phyloP scores from a whole-genome alignment of 2,113 vertebrate genomes.

The Dasypus novemcinctus region DNA sequence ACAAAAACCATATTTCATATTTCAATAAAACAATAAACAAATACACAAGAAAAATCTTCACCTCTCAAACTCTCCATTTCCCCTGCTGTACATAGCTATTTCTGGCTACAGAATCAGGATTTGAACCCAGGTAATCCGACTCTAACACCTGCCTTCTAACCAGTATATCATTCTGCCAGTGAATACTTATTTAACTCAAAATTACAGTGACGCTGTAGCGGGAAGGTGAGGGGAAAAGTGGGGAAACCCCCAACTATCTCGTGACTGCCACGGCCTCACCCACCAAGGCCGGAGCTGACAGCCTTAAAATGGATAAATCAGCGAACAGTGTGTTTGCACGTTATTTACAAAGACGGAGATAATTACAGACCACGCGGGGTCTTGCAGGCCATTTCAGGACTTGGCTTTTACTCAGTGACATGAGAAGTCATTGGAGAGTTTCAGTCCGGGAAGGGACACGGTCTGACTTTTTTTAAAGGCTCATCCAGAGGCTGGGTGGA shows the following conservation, averaged over 20 bases:
- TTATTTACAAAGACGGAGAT: not conserved
- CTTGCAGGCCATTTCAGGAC: not conserved
- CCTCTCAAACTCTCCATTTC: too few relatives aligned
- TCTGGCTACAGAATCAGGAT: not conserved
- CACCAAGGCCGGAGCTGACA: not conserved
- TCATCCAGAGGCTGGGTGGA: not conserved
- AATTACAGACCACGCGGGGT: not conserved
- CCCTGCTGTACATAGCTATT: too few relatives aligned
- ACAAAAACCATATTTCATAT: too few relatives aligned
- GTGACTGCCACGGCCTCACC: accelerated
- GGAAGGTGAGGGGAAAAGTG: accelerated
- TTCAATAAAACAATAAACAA: too few relatives aligned
- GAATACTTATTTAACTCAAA: not conserved
- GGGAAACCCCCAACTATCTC: too few relatives aligned
- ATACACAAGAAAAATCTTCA: too few relatives aligned
- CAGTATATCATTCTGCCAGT: too few relatives aligned
- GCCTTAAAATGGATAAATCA: accelerated
- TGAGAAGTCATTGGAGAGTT: not conserved
- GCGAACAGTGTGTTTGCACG: accelerated
- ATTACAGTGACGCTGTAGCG: accelerated
- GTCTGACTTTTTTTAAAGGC: not conserved
- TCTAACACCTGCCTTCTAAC: accelerated
- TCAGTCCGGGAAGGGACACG: not conserved
- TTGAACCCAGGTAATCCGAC: not conserved
- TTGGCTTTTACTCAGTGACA: not conserved